phyloP scores from a whole-genome alignment of 2,113 vertebrate genomes.

The Aptenodytes patagonicus region DNA sequence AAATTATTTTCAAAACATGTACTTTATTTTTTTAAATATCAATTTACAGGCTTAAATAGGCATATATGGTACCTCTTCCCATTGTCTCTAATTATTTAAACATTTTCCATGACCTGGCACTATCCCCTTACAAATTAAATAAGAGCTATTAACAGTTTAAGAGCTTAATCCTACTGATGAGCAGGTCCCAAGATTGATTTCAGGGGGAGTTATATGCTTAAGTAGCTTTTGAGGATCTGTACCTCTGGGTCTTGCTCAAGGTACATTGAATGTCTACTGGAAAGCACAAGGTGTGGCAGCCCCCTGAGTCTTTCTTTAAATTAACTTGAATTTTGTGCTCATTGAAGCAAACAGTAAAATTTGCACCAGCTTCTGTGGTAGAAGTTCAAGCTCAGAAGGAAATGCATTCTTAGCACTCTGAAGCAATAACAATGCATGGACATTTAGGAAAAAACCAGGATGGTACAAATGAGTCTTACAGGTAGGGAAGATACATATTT shows the following conservation, averaged over 20 bases:
- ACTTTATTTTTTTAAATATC: neutral
- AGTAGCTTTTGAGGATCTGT: neutral
- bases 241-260: neutral
- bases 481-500: slow-evolving; percentile 17
- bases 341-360: neutral
- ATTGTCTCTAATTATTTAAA: neutral
- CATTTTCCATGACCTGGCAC: neutral
- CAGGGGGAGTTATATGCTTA: neutral
- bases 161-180: neutral
- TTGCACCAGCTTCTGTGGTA: neutral
- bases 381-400: neutral
- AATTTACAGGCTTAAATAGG: neutral
- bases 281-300: neutral
- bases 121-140: neutral
- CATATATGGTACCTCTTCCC: neutral
- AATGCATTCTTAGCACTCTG: neutral
- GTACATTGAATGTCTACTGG: neutral
- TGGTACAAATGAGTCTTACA: slow-evolving; percentile 36
- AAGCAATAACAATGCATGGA: neutral
- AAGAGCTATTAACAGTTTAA: neutral
- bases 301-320: neutral
- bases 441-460: neutral
- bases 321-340: neutral
- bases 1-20: neutral
- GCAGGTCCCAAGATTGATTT: neutral